These are phyloP conservation scores for Tokudaia tokunoshimensis DNA, from an alignment of 2,797 vertebrate species.

Conservation along the genomic window DNA sequence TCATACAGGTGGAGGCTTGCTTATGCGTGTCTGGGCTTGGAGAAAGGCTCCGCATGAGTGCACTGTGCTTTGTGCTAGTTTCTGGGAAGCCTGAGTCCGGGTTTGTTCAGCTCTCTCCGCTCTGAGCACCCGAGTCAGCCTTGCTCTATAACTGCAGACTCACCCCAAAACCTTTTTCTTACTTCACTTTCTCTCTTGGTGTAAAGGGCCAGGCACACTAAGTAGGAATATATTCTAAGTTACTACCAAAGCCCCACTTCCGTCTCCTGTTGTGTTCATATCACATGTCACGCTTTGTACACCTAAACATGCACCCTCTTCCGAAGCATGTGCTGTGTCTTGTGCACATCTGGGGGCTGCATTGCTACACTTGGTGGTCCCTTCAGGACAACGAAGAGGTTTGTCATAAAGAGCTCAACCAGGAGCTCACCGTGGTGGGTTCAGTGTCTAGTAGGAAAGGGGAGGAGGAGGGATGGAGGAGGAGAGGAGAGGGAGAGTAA, in stretches of 20 bases:
- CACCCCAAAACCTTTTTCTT: background rate
- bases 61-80: background rate
- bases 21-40: background rate
- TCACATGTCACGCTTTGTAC: no score
- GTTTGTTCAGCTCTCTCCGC: background rate
- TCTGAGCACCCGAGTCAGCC: background rate
- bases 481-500: background rate
- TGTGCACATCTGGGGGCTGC: background rate
- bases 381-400: background rate
- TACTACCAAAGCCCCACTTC: background rate
- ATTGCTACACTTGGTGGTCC: background rate
- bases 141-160: background rate
- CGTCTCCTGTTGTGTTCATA: background rate
- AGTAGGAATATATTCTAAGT: background rate
- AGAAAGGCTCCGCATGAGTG: fast-evolving
- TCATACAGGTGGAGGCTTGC: background rate
- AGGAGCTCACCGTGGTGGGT: background rate
- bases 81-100: background rate
- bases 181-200: background rate
- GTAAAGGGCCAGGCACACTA: no score
- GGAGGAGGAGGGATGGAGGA: no score
- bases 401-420: background rate
- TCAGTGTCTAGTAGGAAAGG: background rate
- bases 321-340: background rate
- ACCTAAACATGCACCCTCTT: background rate